Percentiles rank a stretch among this genome's conserved stretches.
Conservation (phyloP, 2,113 vertebrate genomes). For the Neolamprologus tretocephalus region DNA sequence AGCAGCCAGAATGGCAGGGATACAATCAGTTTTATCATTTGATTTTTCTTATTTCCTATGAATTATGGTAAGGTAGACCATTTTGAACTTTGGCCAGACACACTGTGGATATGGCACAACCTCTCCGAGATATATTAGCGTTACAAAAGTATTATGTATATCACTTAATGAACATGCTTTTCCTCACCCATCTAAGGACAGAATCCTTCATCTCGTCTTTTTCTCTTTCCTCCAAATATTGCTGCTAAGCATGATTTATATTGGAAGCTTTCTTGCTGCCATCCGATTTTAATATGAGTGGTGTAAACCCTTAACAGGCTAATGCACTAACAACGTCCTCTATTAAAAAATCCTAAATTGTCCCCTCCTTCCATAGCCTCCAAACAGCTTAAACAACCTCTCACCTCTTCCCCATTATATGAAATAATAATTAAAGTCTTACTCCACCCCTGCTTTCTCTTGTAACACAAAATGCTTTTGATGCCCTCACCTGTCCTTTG, state of each 20-base stretch:
- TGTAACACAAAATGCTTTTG: conserved; percentile 18
- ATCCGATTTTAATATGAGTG: conserved; percentile 31
- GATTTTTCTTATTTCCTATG: not conserved
- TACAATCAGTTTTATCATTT: not conserved
- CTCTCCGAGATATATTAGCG: not conserved
- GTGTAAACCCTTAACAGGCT: conserved; percentile 58
- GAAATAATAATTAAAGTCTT: conserved; percentile 12
- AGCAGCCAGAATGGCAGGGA: not conserved
- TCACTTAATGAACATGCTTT: not conserved
- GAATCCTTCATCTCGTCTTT: not conserved
- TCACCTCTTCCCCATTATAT: not conserved
- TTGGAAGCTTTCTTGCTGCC: conserved; percentile 2
- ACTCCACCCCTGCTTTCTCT: not conserved
- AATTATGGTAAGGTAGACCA: not conserved
- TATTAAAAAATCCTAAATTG: conserved; percentile 7
- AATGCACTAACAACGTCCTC: conserved; percentile 48
- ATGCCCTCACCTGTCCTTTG: not conserved
- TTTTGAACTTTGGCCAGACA: not conserved
- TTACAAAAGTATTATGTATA: not conserved
- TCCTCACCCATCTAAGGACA: not conserved
- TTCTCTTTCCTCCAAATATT: conserved; percentile 10
- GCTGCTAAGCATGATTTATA: conserved; percentile 41
- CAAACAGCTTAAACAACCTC: not conserved
- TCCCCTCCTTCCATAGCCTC: not conserved
- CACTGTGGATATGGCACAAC: not conserved